Evolutionary conservation across 2,113 vertebrate species (phyloP).

Genomic region (Misgurnus anguillicaudatus): DNA sequence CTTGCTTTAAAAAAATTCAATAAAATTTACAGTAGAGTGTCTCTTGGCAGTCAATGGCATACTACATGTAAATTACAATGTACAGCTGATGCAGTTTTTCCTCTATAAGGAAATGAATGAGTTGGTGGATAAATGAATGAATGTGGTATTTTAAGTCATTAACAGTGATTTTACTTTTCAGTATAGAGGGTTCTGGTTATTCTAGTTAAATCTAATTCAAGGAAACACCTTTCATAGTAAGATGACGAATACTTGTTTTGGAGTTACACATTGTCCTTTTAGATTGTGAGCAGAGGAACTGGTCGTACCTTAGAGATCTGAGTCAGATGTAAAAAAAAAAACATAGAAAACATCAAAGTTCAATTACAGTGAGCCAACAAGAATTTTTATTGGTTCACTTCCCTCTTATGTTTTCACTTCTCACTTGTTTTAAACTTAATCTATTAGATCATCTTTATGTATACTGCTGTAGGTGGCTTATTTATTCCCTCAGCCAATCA

Average conservation of each 20-base stretch:
- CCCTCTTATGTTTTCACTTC: not conserved
- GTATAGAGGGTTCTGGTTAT: not conserved
- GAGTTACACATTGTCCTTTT: not conserved
- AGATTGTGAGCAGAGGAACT: not conserved
- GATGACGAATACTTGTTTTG: not conserved
- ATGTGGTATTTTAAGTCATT: not conserved
- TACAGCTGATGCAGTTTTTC: not conserved
- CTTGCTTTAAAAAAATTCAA: not conserved
- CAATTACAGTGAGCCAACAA: not conserved
- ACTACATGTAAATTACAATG: not conserved
- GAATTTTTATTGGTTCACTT: not conserved
- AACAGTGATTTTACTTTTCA: not conserved
- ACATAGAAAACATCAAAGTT: too few relatives aligned
- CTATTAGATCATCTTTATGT: constrained; percentile 31
- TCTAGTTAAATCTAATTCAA: not conserved
- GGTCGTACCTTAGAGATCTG: not conserved
- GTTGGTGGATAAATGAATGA: not conserved
- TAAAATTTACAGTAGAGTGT: not conserved
- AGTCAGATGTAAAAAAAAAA: not conserved
- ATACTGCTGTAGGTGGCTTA: not conserved
- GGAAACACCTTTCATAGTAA: not conserved
- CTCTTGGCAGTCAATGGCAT: not conserved
- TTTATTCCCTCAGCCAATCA: constrained; percentile 38
- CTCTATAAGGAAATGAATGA: not conserved
- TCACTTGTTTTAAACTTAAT: constrained; percentile 15